Evolutionary conservation across 2,113 vertebrate genomes (phyloP), one percentile per base, ranked within the genome.

Genomic region (Porphyrio hochstetteri): DNA sequence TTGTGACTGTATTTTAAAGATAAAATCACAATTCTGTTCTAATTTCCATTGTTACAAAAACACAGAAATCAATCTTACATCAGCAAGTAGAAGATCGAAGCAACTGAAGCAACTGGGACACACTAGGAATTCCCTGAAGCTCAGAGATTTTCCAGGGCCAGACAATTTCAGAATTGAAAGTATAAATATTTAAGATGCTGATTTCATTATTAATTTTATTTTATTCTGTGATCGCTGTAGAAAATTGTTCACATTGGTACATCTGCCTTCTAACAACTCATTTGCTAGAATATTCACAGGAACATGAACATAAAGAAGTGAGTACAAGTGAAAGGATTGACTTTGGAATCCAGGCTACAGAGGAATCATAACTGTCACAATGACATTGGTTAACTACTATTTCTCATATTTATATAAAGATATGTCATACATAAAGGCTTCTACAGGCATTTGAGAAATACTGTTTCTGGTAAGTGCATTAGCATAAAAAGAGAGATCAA

Each of bases 181-280:
- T 61, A 88, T 93, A 94, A 96, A 94, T 95, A 92, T 94, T 96
- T 96, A 94, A 94, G 40, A 82, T 89, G 21, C 28, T 86, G 35
- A 91, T 95, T 92, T 94, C 61, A 86, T 84, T 93, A 92, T 88
- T 90, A 33, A 86, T 97, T 96, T 93, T 82, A 86, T 95, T 93
- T 92, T 94, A 92, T 89, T 92, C 56, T 79, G 60, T 89, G 83
- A 88, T 93, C 79, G 61, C 64, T 84, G 50, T 68, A 84, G 72
- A 93, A 95, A 91, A 90, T 95, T 86, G 71, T 93, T 89, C 75
- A 86, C 17, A 28, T 69, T 90, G 88, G 52, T 48, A 91, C n/a
- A 67, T 89, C 74, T 80, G 86, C 35, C 29, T 94, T 93, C 63
- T 76, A 93, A 55, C 48, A 93, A 80, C 24, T 33, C 75, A 70